These are phyloP conservation scores for Amyelois transitella DNA, from an alignment of 1,140 invertebrate species.

Conservation along the genomic window DNA sequence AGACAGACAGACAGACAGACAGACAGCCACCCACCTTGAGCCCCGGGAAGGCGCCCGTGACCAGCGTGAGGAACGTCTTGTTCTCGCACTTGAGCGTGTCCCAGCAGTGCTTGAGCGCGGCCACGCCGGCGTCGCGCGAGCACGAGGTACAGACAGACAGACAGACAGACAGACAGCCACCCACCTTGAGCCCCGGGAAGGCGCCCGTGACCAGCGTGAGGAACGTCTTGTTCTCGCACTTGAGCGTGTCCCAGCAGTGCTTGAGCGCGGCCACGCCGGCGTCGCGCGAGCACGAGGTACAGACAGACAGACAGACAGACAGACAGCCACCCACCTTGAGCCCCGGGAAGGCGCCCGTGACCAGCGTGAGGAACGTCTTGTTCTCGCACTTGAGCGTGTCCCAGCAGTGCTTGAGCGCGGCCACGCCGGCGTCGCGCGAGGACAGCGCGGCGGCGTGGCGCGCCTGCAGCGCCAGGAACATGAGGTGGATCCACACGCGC, in stretches of 20 bases:
- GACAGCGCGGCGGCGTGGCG: conserved; percentile 86
- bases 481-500: conserved; percentile 94
- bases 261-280: conserved; percentile 88
- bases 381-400: conserved; percentile 93
- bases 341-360: conserved; percentile 93
- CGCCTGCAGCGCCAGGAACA: conserved; percentile 93
- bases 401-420: conserved; percentile 92
- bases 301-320: conserved; percentile 67
- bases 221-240: conserved; percentile 92
- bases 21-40: conserved; percentile 82
- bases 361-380: conserved; percentile 91
- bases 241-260: conserved; percentile 94
- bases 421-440: conserved; percentile 87
- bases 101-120: conserved; percentile 92
- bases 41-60: conserved; percentile 93
- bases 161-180: conserved; percentile 4
- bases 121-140: conserved; percentile 87
- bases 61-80: conserved; percentile 90
- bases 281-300: conserved; percentile 88
- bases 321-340: conserved; percentile 77
- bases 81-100: conserved; percentile 93
- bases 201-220: conserved; percentile 93
- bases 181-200: conserved; percentile 92
- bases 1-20: too few species aligned
- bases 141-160: too few species aligned